Evolutionary conservation across 2,888 invertebrate genomes (phyloP).

Genomic region (Tethea ocularis): DNA sequence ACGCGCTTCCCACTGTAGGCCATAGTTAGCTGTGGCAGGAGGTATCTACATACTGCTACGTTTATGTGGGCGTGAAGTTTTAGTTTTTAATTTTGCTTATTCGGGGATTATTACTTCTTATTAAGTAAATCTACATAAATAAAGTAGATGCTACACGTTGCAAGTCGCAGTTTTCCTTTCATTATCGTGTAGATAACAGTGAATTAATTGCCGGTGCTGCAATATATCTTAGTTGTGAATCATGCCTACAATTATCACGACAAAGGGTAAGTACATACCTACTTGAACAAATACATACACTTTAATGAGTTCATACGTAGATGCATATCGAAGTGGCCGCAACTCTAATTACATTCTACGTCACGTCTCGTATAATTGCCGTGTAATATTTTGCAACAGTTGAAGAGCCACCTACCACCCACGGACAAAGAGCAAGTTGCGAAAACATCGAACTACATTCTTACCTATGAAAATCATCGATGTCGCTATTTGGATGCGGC

Average conservation of each 20-base stretch:
- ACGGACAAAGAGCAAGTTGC: conserved; percentile 39
- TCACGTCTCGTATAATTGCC: conserved; percentile 59
- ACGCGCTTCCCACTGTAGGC: no score
- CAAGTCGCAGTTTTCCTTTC: conserved; percentile 14
- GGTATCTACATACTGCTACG: no score
- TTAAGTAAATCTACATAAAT: not conserved
- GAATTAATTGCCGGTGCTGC: conserved; percentile 40
- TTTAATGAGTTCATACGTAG: conserved; percentile 22
- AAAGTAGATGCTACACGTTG: not conserved
- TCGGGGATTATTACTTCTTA: not conserved
- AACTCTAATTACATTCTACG: conserved; percentile 38
- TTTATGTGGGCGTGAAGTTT: not conserved
- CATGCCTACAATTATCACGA: conserved; percentile 34
- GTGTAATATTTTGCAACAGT: conserved; percentile 58
- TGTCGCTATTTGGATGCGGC: conserved; percentile 19
- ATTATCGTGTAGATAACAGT: conserved; percentile 37
- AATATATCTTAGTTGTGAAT: conserved; percentile 34
- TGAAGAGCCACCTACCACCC: conserved; percentile 46
- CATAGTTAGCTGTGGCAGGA: no score
- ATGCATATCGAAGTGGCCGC: conserved; percentile 26
- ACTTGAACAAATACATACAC: not conserved
- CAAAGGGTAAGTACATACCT: not conserved
- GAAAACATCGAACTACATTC: conserved; percentile 30
- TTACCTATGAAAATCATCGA: conserved; percentile 19
- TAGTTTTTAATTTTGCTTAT: not conserved